Percentiles rank a stretch among this genome's conserved stretches.
phyloP scores from a whole-genome alignment of 2,888 invertebrate species.

The Lutraria lutraria region DNA sequence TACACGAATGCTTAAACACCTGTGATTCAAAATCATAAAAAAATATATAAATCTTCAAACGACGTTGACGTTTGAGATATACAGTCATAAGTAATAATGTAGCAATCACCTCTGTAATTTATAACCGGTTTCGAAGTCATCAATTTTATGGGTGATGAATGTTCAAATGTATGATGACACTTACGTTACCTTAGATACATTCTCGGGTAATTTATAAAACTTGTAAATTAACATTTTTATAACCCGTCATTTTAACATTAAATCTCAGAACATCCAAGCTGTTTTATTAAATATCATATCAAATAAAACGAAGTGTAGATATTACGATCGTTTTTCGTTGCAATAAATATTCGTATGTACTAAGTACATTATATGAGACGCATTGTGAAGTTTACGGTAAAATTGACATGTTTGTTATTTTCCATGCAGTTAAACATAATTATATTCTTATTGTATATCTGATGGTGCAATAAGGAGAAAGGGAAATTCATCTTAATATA shows the following conservation, averaged over 20 bases:
- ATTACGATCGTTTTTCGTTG: not conserved
- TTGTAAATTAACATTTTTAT: slow-evolving; percentile 9
- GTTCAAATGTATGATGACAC: not conserved
- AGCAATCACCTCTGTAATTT: not conserved
- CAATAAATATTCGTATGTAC: not conserved
- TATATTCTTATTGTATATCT: slow-evolving; percentile 26
- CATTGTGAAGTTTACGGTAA: slow-evolving; percentile 43
- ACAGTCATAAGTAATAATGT: slow-evolving; percentile 10
- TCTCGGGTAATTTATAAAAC: not conserved
- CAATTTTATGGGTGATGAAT: slow-evolving; percentile 20
- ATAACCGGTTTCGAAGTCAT: not conserved
- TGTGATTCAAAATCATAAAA: not conserved
- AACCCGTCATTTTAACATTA: not conserved
- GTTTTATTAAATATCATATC: not conserved
- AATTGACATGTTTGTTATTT: slow-evolving; percentile 57
- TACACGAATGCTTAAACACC: not conserved
- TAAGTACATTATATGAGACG: not conserved
- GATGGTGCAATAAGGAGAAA: not conserved
- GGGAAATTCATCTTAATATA: not conserved
- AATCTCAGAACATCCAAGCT: not conserved
- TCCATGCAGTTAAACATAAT: slow-evolving; percentile 41
- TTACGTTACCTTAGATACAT: not conserved
- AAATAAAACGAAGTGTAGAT: not conserved
- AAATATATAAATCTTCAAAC: not conserved
- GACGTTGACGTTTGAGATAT: not conserved